phyloP scores from a whole-genome alignment of 1,140 invertebrate species.

The Phortica variegata region DNA sequence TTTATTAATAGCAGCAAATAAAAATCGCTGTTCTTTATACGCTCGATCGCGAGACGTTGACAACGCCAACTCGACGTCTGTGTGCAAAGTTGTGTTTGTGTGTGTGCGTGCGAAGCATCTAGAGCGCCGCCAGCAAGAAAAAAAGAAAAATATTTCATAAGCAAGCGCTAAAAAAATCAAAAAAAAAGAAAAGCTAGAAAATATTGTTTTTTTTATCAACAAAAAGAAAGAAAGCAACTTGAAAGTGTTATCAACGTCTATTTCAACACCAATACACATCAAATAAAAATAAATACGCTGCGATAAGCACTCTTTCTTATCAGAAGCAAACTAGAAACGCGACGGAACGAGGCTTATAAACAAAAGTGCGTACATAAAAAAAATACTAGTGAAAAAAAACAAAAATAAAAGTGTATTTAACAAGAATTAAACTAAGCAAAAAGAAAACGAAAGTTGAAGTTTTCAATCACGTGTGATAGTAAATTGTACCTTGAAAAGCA shows the following conservation, averaged over 20 bases:
- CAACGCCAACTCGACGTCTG: too few species aligned
- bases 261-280: background rate
- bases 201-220: slow-evolving; percentile 4
- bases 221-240: slow-evolving; percentile 8
- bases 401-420: slow-evolving; percentile 9
- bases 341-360: slow-evolving; percentile 15
- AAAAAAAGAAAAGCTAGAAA: slow-evolving; percentile 19
- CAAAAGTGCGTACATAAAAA: slow-evolving; percentile 4
- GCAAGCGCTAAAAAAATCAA: background rate
- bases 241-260: background rate
- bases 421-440: background rate
- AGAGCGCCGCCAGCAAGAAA: too few species aligned
- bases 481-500: too few species aligned
- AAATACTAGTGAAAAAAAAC: slow-evolving; percentile 24
- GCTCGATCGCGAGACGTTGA: too few species aligned
- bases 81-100: too few species aligned
- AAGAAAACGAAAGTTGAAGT: background rate
- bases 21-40: too few species aligned
- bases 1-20: too few species aligned
- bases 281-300: slow-evolving; percentile 4
- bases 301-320: too few species aligned
- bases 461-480: too few species aligned
- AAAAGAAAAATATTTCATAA: too few species aligned
- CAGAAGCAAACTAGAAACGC: too few species aligned
- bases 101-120: too few species aligned